Evolutionary conservation across 2,888 invertebrate genomes (phyloP), one percentile per base, ranked within the genome.

Genomic region (Dasypogon diadema): DNA sequence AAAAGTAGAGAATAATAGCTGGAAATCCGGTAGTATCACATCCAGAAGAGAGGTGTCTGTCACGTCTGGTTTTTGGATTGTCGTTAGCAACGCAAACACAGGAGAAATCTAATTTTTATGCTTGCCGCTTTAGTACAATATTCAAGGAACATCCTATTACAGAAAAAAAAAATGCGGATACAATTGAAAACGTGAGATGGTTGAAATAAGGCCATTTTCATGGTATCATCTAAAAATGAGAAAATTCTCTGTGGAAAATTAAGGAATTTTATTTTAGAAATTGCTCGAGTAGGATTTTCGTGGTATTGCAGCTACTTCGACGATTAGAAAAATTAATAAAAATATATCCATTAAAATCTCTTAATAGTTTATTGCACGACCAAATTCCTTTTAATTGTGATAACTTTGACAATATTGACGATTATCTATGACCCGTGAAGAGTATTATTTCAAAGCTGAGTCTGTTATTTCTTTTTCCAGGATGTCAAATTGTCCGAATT

Each of bases 21-120:
- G 14, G 70, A 54, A 70, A 70, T 70, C 54, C 30, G 12, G 54
- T 16, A 70, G 54, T 54, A 34, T 51, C 70, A 70, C 70, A 70
- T 70, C 34, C 70, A 54, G 54, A 6, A 46, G 24, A 65, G 42
- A 46, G 70, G 54, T 70, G 54, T 70, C 70, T 54, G 70, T 70
- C 70, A 70, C 70, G 70, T 70, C 70, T 70, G 70, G 70, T 70
- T 70, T 58, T 70, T 70, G 54, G 70, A 70, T 70, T 70, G 54
- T 70, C 70, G 70, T 70, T 70, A 70, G 70, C 54, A 30, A 12
- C 18, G 37, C 70, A 70, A 70, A 70, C 70, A 70, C 30, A 70
- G 22, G 21, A 24, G 70, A 54, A 70, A 70, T 70, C 70, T 70
- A 70, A 70, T 70, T 70, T 70, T 70, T 70, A 70, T 70, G 54